Evolutionary conservation across 2,888 invertebrate species (phyloP).

Genomic region (Caenorhabditis plicata): DNA sequence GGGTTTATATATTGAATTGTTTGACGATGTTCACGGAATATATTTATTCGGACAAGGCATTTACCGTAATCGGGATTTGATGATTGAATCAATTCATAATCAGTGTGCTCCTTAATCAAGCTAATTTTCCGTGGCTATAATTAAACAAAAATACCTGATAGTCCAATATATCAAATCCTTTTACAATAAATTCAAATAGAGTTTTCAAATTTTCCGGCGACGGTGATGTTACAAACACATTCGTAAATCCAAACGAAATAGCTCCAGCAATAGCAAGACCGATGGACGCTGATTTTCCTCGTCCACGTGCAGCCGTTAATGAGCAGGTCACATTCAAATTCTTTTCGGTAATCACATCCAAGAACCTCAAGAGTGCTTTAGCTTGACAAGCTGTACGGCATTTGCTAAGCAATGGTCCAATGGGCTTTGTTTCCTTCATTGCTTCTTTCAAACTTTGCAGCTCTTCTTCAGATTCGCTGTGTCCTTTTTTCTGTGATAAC

Average conservation of each 20-base stretch:
- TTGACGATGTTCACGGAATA: conserved; percentile 71
- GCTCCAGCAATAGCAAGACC: conserved; percentile 79
- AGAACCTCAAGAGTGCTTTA: conserved; percentile 73
- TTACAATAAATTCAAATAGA: conserved; percentile 91
- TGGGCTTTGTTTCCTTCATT: conserved; percentile 85
- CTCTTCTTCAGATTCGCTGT: conserved; percentile 70
- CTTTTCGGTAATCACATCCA: conserved; percentile 92
- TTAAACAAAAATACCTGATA: no score
- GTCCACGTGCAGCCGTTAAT: conserved; percentile 87
- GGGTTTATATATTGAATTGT: conserved; percentile 82
- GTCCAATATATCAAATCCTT: conserved; percentile 83
- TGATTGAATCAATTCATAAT: conserved; percentile 90
- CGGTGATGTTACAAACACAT: conserved; percentile 95
- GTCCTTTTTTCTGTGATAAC: conserved; percentile 32
- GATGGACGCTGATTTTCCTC: conserved; percentile 96
- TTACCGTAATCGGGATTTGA: conserved; percentile 95
- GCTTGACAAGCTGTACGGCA: conserved; percentile 76
- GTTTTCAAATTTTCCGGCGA: conserved; percentile 97
- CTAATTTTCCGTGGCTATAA: no score
- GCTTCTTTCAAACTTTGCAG: conserved; percentile 79
- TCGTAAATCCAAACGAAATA: conserved; percentile 76
- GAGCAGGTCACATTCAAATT: conserved; percentile 84
- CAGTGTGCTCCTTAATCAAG: conserved; percentile 94
- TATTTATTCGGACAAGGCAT: conserved; percentile 87
- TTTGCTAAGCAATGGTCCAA: conserved; percentile 82